Conservation (phyloP, 1,140 invertebrate species). For the Papilio aristodemus region DNA sequence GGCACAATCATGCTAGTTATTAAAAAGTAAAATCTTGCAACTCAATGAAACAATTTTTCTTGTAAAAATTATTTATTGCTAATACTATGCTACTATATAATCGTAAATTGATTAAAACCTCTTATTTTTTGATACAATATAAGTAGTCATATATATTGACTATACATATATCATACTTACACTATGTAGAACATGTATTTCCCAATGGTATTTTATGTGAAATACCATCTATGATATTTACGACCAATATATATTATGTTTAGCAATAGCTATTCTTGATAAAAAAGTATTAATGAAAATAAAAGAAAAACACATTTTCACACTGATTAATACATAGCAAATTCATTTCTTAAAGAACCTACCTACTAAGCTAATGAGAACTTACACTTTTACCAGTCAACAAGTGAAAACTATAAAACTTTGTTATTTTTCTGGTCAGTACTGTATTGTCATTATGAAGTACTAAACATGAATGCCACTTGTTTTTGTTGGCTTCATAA, state of each 20-base stretch:
- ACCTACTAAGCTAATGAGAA: neutral
- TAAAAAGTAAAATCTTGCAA: too few species aligned
- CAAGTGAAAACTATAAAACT: neutral
- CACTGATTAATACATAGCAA: neutral
- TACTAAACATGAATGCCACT: neutral
- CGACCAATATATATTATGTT: neutral
- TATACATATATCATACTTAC: neutral
- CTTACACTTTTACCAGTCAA: neutral
- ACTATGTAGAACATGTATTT: neutral
- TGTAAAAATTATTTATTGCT: constrained; percentile 16
- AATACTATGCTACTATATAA: constrained; percentile 12
- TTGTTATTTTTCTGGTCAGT: neutral
- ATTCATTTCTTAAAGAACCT: neutral
- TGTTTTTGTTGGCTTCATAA: neutral
- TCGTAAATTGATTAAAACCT: constrained; percentile 8
- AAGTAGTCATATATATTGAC: neutral
- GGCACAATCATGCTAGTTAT: too few species aligned
- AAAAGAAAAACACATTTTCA: neutral
- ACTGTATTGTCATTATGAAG: neutral
- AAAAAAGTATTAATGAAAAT: neutral
- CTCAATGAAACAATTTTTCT: neutral
- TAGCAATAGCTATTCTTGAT: constrained; percentile 6
- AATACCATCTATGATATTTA: neutral
- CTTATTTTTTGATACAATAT: neutral
- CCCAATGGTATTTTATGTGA: neutral